These are phyloP conservation scores for Hyperopisus bebe DNA, from an alignment of 2,113 vertebrate genomes.

Conservation along the genomic window DNA sequence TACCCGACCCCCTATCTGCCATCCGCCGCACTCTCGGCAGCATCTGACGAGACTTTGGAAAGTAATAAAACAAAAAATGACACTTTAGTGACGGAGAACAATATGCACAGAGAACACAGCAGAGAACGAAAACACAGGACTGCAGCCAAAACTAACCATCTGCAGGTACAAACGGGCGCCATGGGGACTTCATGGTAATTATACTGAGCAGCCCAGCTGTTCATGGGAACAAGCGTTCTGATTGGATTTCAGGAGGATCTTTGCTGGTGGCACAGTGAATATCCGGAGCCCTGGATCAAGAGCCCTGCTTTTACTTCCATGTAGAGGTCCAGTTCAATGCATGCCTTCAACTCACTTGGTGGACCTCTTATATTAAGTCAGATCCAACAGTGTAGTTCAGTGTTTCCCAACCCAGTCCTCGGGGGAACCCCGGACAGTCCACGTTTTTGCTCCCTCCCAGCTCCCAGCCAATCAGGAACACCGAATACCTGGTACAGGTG, in stretches of 20 bases:
- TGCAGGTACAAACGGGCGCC: not conserved
- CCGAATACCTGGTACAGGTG: too few relatives aligned
- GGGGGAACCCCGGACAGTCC: too few relatives aligned
- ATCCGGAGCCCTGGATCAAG: not conserved
- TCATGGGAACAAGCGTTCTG: not conserved
- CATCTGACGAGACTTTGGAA: not conserved
- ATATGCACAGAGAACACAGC: not conserved
- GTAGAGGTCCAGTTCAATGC: not conserved
- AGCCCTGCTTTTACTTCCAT: not conserved
- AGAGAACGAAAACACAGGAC: not conserved
- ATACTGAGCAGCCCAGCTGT: not conserved
- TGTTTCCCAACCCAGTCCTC: too few relatives aligned
- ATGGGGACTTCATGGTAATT: not conserved
- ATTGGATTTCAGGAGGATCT: not conserved
- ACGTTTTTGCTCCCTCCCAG: too few relatives aligned
- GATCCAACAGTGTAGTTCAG: not conserved
- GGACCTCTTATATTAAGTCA: not conserved
- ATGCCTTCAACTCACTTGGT: not conserved
- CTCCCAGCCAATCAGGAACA: too few relatives aligned
- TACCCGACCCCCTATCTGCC: not conserved
- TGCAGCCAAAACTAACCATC: not conserved
- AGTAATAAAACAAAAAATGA: not conserved
- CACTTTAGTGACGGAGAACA: not conserved
- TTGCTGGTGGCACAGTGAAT: not conserved
- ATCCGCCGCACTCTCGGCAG: not conserved